Base-by-base conservation (phyloP, 2,888 invertebrate genomes). In the Leptinotarsa juncta region DNA sequence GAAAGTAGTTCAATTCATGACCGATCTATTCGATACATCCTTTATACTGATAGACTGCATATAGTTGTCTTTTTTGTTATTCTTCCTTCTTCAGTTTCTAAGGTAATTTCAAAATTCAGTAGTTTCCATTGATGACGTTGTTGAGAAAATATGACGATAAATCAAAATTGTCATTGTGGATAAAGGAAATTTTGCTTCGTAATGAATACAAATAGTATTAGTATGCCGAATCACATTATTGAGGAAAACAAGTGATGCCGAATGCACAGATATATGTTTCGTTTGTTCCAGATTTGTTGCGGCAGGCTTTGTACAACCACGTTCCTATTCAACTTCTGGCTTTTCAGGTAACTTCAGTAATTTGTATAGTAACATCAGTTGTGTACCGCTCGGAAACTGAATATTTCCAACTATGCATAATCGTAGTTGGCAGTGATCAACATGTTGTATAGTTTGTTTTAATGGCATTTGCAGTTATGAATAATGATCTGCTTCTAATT, bases 321-420 rank as follows among this genome's bases (percentile, higher is more conserved):
- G 72, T 81, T 65, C 77, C 82, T 70, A 77, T 83, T 71, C 84
- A 85, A 77, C 81, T 83, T 69, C 78, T 86, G 50, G 80, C 82
- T 50, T 81, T 85, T 50, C 84, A 86, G 85, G 86, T 86, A 85
- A 82, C 72, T 68, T 57, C 69, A 70, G 49, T 18, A n/a, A 32
- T 55, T 32, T 7, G 15, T 53, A 60, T 26, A n/a, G 62, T 42
- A 7, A 32, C 7, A 57, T 57, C 16, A 32, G 62, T 32, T 62
- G 26, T 62, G 32, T 62, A 32, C 15, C 26, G 26, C 62, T 42
- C 16, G 42, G 3, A 10, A 5, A 3, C 26, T 32, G n/a, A 62
- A 32, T 62, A n/a, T 32, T 32, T 10, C 14, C 57, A 57, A 62
- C 32, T 18, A 18, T 48, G 16, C 23, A 32, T 16, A 55, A 23